phyloP scores from a whole-genome alignment of 2,797 vertebrate genomes.

The Syndactyla subalaris region DNA sequence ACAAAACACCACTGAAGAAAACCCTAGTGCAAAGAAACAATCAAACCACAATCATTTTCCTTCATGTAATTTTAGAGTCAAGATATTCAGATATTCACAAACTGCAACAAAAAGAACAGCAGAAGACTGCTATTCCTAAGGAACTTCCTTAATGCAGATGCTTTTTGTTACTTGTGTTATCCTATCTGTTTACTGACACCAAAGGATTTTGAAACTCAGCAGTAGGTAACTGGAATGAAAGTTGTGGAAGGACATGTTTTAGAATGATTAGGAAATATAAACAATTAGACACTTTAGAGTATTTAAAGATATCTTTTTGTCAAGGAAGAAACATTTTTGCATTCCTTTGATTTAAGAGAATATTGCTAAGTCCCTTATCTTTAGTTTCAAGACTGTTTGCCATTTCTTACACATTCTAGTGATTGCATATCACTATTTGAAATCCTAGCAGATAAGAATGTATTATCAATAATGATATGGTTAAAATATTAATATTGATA shows the following conservation, averaged over 20 bases:
- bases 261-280: neutral
- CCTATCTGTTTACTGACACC: neutral
- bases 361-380: neutral
- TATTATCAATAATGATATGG: neutral
- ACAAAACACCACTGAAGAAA: neutral
- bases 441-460: neutral
- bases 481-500: neutral
- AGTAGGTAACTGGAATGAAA: neutral
- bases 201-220: neutral
- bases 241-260: neutral
- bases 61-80: neutral
- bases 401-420: neutral
- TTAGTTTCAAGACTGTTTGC: neutral
- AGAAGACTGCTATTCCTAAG: neutral
- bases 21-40: neutral
- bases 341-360: neutral
- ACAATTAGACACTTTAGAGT: neutral
- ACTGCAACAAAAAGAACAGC: neutral
- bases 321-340: neutral
- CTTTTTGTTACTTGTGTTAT: neutral
- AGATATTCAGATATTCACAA: neutral
- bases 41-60: accelerated
- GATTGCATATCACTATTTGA: neutral
- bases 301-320: neutral
- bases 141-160: neutral